Conservation (phyloP, 2,888 invertebrate genomes). For the Subacronicta megacephala region DNA sequence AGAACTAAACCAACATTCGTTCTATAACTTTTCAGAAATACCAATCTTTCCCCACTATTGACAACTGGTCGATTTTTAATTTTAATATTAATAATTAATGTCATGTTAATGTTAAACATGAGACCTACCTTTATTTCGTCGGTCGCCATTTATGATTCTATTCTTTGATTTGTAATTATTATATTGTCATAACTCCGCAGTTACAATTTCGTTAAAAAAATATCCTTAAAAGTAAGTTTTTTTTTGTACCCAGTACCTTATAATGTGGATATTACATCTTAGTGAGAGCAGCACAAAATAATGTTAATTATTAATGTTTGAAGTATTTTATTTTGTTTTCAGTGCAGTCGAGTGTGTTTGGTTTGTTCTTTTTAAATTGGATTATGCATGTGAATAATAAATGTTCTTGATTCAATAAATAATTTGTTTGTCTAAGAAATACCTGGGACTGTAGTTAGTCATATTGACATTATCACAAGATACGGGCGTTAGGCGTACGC, state of each 20-base stretch:
- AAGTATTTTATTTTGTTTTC: slow-evolving; percentile 76
- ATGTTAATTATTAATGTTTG: slow-evolving; percentile 69
- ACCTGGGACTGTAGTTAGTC: slow-evolving; percentile 25
- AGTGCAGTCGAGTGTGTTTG: slow-evolving; percentile 85
- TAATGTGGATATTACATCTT: slow-evolving; percentile 38
- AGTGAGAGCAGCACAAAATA: slow-evolving; percentile 71
- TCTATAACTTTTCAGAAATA: no score
- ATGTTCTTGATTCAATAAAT: slow-evolving; percentile 82
- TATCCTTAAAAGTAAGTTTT: no score
- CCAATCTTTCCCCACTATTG: no score
- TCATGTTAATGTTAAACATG: no score
- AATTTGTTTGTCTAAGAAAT: slow-evolving; percentile 63
- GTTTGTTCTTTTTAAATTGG: slow-evolving; percentile 83
- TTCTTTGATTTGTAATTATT: no score
- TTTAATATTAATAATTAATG: no score
- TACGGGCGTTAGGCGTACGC: no score
- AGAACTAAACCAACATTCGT: no score
- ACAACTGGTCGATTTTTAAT: no score
- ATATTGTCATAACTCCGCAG: slow-evolving; percentile 18
- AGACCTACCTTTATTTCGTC: no score
- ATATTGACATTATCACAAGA: neutral
- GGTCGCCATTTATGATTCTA: no score
- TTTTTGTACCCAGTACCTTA: no score
- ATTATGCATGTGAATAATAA: slow-evolving; percentile 88
- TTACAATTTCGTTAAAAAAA: slow-evolving; percentile 2